Conservation (phyloP, 2,888 invertebrate species). For the Nomada hirtipes region DNA sequence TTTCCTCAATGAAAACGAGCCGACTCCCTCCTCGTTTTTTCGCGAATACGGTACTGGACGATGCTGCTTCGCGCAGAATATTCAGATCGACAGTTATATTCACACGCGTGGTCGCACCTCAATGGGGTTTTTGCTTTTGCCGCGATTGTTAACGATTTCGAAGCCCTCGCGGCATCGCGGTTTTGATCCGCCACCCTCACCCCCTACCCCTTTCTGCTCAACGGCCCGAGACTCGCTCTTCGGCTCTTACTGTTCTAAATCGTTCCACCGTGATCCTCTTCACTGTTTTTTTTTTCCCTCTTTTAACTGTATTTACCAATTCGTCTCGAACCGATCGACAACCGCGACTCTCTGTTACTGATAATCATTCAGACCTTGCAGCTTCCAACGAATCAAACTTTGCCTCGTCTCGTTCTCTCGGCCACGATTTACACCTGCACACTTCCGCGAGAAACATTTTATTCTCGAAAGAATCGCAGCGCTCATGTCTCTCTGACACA, state of each 20-base stretch:
- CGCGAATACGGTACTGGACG: slow-evolving; percentile 46
- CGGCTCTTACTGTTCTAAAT: slow-evolving; percentile 75
- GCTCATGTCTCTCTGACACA: background rate
- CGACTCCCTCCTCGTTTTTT: slow-evolving; percentile 24
- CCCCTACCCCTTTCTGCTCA: background rate
- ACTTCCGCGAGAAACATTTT: background rate
- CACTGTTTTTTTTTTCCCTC: slow-evolving; percentile 68
- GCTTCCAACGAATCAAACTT: slow-evolving; percentile 2
- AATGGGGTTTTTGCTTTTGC: slow-evolving; percentile 77
- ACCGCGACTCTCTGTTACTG: slow-evolving; percentile 47
- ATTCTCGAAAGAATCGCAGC: slow-evolving; percentile 16
- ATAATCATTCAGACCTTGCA: slow-evolving; percentile 41
- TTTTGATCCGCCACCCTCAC: slow-evolving; percentile 55
- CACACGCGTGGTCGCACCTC: slow-evolving; percentile 79
- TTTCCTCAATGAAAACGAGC: slow-evolving; percentile 41
- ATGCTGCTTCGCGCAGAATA: slow-evolving; percentile 47
- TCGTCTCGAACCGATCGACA: slow-evolving; percentile 60
- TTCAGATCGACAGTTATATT: slow-evolving; percentile 79
- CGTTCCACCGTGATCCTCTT: slow-evolving; percentile 75
- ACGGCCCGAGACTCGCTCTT: slow-evolving; percentile 23
- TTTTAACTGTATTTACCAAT: slow-evolving; percentile 75
- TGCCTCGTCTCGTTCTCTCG: background rate
- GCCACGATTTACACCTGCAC: background rate
- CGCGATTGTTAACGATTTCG: slow-evolving; percentile 80
- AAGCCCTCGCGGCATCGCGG: slow-evolving; percentile 65